Base-by-base conservation (phyloP, 2,888 invertebrate genomes). In the Thalpophila matura region DNA sequence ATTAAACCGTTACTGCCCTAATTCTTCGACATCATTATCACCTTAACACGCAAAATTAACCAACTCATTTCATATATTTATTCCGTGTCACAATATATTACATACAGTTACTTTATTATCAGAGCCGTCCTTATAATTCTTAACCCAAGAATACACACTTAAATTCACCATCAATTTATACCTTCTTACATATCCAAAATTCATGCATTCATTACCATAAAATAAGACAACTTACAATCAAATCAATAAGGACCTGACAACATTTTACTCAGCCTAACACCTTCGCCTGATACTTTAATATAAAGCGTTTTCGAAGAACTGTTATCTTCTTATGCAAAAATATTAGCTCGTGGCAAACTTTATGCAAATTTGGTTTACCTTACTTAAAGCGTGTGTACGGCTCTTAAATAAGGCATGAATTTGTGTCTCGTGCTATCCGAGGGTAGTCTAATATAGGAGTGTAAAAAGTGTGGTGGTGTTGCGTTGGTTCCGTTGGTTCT, bases 311-410 rank as follows among this genome's bases (percentile, higher is more conserved):
- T 89, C 90, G 84, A 86, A 88, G 89, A 90, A 91, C 84, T 83
- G 88, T 89, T 92, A 92, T 93, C 92, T 90, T 87, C 88, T 90
- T 93, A 93, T 93, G 92, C 92, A 93, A 94, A 90, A 94, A 91
- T 91, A 90, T 93, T 89, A 89, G 91, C 94, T 91, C 93, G 95
- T 92, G 94, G 90, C 86, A 89, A 91, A 92, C 92, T 89, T 87
- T 92, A 95, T 95, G 95, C 89, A 92, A 95, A 94, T 93, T 81
- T 67, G 58, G 77, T 83, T 81, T 84, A 87, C 89, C 88, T 89
- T 86, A 85, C 85, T 86, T 87, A 89, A 84, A 91, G 86, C 88
- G 88, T 90, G 85, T 87, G 87, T 90, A 84, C 82, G 82, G 84
- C 79, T 82, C 88, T 89, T 86, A 87, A 88, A 87, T 87, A 85